Conservation (phyloP, 2,797 vertebrate genomes). For the Leptatherina wallacei region DNA sequence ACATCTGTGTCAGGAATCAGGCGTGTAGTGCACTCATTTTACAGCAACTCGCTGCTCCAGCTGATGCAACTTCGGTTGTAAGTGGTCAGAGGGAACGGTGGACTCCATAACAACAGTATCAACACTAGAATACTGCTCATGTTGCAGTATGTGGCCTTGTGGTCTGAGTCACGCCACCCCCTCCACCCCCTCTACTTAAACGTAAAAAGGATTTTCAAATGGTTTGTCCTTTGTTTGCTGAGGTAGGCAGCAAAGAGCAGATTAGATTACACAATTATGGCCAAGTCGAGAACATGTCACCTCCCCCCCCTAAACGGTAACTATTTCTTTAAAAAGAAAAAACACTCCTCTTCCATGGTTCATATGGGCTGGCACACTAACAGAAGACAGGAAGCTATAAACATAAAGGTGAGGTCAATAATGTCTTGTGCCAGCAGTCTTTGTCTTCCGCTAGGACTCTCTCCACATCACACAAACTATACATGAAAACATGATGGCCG, state of each 20-base stretch:
- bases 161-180: constrained; percentile 18
- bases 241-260: constrained; percentile 58
- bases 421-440: constrained; percentile 41
- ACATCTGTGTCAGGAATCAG: constrained; percentile 9
- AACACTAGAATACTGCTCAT: too few species aligned
- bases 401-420: constrained; percentile 55
- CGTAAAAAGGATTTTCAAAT: constrained; percentile 1
- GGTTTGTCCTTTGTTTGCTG: constrained; percentile 43
- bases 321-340: constrained; percentile 48
- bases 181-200: neutral
- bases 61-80: constrained; percentile 19
- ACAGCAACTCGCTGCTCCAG: constrained; percentile 14
- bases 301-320: constrained; percentile 10
- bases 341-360: constrained; percentile 63
- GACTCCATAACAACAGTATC: neutral
- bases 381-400: constrained; percentile 51
- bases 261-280: constrained; percentile 25
- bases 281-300: constrained; percentile 26
- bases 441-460: constrained; percentile 38
- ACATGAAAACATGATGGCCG: constrained; percentile 63
- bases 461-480: constrained; percentile 62
- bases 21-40: constrained; percentile 17
- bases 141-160: too few species aligned
- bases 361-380: constrained; percentile 58
- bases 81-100: constrained; percentile 13